Conservation (phyloP, 2,113 vertebrate genomes). For the Podarcis raffonei region DNA sequence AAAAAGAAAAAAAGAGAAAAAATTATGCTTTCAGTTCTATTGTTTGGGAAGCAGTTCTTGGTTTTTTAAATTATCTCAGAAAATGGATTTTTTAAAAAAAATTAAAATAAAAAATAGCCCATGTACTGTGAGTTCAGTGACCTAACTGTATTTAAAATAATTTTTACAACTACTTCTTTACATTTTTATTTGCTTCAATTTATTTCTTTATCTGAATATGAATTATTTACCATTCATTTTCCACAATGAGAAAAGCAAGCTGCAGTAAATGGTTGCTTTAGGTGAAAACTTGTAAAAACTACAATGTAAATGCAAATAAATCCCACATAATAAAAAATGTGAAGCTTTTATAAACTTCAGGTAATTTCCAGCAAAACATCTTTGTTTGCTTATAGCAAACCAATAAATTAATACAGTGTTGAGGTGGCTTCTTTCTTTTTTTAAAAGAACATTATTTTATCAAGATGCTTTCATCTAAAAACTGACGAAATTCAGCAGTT, state of each 20-base stretch:
- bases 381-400: not conserved
- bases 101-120: not conserved
- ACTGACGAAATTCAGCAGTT: not conserved
- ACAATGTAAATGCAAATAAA: not conserved
- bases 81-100: not conserved
- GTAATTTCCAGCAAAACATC: not conserved
- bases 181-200: not conserved
- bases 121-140: not conserved
- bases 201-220: not conserved
- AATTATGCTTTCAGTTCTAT: not conserved
- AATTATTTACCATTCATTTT: not conserved
- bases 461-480: not conserved
- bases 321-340: constrained; percentile 3
- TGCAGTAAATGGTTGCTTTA: constrained; percentile 6
- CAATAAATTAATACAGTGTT: not conserved
- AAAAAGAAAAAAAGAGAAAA: not conserved
- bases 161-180: not conserved
- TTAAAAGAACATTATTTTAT: not conserved
- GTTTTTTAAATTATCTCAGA: not conserved
- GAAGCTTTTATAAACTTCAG: not conserved
- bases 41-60: not conserved
- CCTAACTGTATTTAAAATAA: not conserved
- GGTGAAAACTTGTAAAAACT: not conserved
- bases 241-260: not conserved
- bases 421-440: not conserved